Base-by-base conservation (phyloP, 2,113 vertebrate species). In the Tretioscincus oriximinensis region DNA sequence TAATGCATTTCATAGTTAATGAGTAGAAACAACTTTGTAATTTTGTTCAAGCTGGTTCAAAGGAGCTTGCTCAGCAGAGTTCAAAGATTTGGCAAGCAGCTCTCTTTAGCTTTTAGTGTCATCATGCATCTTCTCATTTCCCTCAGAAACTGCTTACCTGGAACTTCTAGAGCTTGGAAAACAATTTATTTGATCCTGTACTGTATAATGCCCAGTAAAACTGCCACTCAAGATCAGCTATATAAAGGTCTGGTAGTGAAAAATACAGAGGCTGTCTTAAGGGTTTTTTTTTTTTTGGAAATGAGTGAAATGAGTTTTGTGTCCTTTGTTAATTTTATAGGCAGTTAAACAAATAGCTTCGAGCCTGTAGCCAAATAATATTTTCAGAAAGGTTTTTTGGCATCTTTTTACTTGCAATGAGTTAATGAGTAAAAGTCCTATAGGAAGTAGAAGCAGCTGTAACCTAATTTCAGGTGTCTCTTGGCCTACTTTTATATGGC, bases 101-200 rank as follows among this genome's bases (percentile, higher is more conserved):
- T 76, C 51, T 82, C 73, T 63, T 20, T 76, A 64, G 66, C 35
- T 64, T 76, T 82, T 63, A 76, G 58, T 76, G 73, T 76, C 66
- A 69, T 68, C 18, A 73, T 11, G 66, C 20, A 45, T n/a, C 41
- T 73, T 73, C 22, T 45, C 1, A 20, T 61, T 47, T 22, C 67
- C 26, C 51, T 68, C 51, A 64, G 81, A 86, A 7, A 12, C 24
- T 85, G 11, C 20, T 70, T 72, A 16, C 4, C 14, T 4, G 60
- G 49, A 64, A 3, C n/a, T 4, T 66, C 18, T 29, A 45, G 16
- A 10, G 41, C 28, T 68, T 82, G 49, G 66, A 3, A 82, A 45
- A 60, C n/a, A 51, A 5, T 60, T 75, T 76, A 21, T 31, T 69
- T 73, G 58, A 80, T 67, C 14, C 81, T 47, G 29, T 78, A 9